These are phyloP conservation scores for Aeoliscus strigatus DNA, from an alignment of 2,797 vertebrate species.

Conservation along the genomic window DNA sequence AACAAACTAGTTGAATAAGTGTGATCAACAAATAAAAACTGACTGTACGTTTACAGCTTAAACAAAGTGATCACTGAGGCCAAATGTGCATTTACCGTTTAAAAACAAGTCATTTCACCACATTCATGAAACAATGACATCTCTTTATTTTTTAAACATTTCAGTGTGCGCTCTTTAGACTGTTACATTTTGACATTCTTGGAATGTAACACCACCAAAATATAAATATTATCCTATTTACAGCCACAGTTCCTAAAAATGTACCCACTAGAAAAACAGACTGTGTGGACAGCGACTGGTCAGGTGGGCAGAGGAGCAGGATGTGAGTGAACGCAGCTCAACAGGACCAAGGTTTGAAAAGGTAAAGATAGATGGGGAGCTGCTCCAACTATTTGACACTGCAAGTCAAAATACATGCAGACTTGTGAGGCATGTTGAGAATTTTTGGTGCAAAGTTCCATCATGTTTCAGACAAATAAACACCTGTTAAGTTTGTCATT, in stretches of 20 bases:
- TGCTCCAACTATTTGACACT: not conserved
- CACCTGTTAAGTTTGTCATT: not conserved
- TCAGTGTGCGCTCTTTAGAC: slow-evolving; percentile 32
- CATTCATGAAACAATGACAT: slow-evolving; percentile 54
- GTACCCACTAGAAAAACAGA: slow-evolving; percentile 34
- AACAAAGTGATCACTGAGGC: too few species aligned
- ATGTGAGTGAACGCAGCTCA: not conserved
- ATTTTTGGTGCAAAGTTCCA: slow-evolving; percentile 9
- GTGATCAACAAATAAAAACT: too few species aligned
- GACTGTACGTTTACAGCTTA: too few species aligned
- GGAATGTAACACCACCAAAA: slow-evolving; percentile 61
- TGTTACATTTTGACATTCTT: slow-evolving; percentile 60
- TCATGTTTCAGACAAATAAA: not conserved
- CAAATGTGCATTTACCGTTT: too few species aligned
- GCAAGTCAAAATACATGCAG: not conserved
- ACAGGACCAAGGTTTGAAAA: slow-evolving; percentile 3
- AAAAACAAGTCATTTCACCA: not conserved
- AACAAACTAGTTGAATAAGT: too few species aligned
- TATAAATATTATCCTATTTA: slow-evolving; percentile 61
- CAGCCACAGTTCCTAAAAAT: slow-evolving; percentile 44
- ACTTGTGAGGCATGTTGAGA: slow-evolving; percentile 6
- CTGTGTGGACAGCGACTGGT: slow-evolving; percentile 1
- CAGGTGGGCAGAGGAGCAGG: slow-evolving; percentile 1
- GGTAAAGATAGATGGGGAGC: not conserved
- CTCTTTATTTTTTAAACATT: slow-evolving; percentile 60